These are phyloP conservation scores for Gryllus longicercus DNA, from an alignment of 2,888 invertebrate genomes.

Conservation along the genomic window DNA sequence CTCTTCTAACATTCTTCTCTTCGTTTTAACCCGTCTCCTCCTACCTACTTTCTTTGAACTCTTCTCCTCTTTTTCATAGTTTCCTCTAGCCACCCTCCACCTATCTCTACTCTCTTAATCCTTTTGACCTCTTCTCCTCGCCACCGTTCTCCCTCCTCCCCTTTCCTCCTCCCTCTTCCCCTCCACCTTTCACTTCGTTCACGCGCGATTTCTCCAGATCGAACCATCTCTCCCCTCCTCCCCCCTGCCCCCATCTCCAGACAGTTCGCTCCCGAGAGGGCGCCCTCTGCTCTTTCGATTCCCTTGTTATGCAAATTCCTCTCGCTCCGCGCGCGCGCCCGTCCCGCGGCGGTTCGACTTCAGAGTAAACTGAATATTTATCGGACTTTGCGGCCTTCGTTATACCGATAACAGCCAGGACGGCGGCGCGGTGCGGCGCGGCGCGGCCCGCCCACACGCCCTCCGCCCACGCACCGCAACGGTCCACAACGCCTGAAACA, in stretches of 20 bases:
- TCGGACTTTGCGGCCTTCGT: neutral
- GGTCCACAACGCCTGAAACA: too few relatives aligned
- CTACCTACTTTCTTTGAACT: too few relatives aligned
- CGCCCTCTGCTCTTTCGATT: neutral
- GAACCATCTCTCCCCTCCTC: too few relatives aligned
- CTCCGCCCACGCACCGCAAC: too few relatives aligned
- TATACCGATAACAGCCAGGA: neutral
- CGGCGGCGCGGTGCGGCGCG: neutral
- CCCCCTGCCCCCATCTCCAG: too few relatives aligned
- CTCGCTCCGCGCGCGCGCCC: neutral
- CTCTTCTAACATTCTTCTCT: neutral
- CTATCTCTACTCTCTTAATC: neutral
- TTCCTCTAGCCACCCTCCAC: too few relatives aligned
- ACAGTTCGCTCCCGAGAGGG: too few relatives aligned
- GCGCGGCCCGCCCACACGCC: neutral
- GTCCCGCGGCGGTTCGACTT: neutral
- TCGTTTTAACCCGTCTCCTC: too few relatives aligned
- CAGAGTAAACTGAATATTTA: slow-evolving; percentile 3
- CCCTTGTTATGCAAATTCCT: slow-evolving; percentile 3
- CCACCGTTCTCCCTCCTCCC: neutral
- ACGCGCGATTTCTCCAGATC: too few relatives aligned
- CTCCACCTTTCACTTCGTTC: too few relatives aligned
- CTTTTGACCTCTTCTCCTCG: neutral
- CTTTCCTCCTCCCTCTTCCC: neutral
- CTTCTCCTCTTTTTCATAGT: too few relatives aligned